Conservation (phyloP, 1,140 invertebrate species). For the Acyrthosiphon pisum region DNA sequence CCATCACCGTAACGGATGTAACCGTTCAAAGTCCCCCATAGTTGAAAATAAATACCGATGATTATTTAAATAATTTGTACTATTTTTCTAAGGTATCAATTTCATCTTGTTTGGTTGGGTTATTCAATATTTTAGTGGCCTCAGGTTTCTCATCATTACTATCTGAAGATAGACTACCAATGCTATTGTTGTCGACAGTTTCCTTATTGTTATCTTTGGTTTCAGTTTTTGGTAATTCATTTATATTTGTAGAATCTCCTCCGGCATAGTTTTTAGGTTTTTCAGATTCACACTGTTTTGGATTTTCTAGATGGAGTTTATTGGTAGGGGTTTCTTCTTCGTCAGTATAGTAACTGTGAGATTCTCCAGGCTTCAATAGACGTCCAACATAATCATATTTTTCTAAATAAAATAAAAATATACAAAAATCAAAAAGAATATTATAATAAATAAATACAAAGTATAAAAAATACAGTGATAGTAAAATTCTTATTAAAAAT, state of each 20-base stretch:
- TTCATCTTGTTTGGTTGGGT: background rate
- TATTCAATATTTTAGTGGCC: background rate
- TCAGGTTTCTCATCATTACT: background rate
- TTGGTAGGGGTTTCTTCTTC: constrained; percentile 78
- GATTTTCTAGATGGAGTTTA: constrained; percentile 62
- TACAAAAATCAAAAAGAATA: constrained; percentile 36
- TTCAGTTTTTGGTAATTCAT: constrained; percentile 18
- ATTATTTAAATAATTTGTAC: constrained; percentile 8
- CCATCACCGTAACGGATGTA: constrained; percentile 39
- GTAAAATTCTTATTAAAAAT: background rate
- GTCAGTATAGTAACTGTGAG: constrained; percentile 90
- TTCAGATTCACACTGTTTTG: constrained; percentile 62
- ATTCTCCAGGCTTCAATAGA: constrained; percentile 89
- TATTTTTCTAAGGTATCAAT: constrained; percentile 7
- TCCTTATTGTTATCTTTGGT: background rate
- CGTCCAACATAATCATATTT: constrained; percentile 93
- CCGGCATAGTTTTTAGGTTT: constrained; percentile 60
- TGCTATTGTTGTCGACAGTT: background rate
- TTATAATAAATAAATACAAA: background rate
- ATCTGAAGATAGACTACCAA: background rate
- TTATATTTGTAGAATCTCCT: background rate
- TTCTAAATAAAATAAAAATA: constrained; percentile 71
- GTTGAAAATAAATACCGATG: constrained; percentile 21
- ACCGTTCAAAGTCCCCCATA: background rate
- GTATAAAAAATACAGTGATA: background rate